Conservation (phyloP, 2,888 invertebrate species). For the Napeogenes sylphis region DNA sequence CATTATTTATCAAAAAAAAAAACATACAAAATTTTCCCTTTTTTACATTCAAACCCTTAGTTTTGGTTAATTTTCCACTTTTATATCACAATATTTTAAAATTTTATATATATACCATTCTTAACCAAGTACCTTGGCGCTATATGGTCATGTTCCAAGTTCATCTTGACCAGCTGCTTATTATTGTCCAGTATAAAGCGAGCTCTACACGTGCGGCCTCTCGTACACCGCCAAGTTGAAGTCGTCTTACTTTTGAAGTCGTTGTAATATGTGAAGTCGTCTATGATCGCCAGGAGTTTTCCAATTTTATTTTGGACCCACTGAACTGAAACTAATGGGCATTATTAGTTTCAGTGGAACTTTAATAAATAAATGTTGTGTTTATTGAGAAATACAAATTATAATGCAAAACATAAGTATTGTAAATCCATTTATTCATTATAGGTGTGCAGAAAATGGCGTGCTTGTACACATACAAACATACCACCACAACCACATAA, state of each 20-base stretch:
- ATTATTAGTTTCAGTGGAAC: not conserved
- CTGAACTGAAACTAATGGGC: conserved; percentile 27
- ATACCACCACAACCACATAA: too few relatives aligned
- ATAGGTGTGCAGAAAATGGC: too few relatives aligned
- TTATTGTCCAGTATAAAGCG: conserved; percentile 28
- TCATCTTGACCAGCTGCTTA: not conserved
- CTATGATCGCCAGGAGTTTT: conserved; percentile 29
- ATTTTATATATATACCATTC: conserved; percentile 37
- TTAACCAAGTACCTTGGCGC: conserved; percentile 33
- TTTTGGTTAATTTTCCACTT: too few relatives aligned
- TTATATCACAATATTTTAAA: conserved; percentile 21
- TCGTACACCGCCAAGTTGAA: conserved; percentile 38
- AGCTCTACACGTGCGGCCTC: conserved; percentile 35
- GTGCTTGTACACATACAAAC: too few relatives aligned
- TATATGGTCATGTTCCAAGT: conserved; percentile 65
- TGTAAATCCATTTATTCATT: too few relatives aligned
- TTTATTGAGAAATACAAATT: not conserved
- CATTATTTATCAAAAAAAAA: too few relatives aligned
- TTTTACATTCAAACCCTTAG: too few relatives aligned
- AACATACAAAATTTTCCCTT: too few relatives aligned
- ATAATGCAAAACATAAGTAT: too few relatives aligned
- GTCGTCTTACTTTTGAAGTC: conserved; percentile 21
- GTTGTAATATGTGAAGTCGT: conserved; percentile 35
- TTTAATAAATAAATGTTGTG: not conserved
- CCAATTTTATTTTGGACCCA: conserved; percentile 31